Evolutionary conservation across 2,797 vertebrate genomes (phyloP).

Genomic region (Crocidura indochinensis): DNA sequence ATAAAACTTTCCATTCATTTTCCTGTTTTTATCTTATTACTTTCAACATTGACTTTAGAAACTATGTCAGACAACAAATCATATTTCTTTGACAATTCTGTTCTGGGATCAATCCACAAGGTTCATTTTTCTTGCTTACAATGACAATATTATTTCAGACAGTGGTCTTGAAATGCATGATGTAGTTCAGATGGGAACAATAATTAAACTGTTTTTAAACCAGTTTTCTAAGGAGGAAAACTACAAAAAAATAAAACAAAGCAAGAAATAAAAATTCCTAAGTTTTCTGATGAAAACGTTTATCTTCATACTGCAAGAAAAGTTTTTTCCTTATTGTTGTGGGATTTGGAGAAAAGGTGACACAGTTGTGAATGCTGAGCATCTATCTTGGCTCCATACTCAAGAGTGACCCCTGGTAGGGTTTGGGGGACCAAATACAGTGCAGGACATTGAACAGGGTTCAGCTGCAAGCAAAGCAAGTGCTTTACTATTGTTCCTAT

Average conservation of each 20-base stretch:
- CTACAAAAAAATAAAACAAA: background rate
- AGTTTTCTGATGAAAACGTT: too few species aligned
- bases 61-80: background rate
- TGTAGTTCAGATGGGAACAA: background rate
- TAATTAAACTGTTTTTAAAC: background rate
- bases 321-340: too few species aligned
- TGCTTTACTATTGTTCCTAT: too few species aligned
- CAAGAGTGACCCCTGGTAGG: too few species aligned
- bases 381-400: too few species aligned
- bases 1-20: slow-evolving; percentile 1
- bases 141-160: background rate
- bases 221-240: background rate
- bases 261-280: background rate
- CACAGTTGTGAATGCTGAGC: too few species aligned
- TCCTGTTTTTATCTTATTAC: background rate
- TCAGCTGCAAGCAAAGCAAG: too few species aligned
- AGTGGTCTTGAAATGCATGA: background rate
- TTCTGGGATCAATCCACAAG: background rate
- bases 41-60: slow-evolving; percentile 31
- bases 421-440: too few species aligned
- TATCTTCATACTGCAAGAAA: too few species aligned
- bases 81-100: background rate
- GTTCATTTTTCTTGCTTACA: background rate
- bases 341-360: too few species aligned
- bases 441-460: too few species aligned